Conservation (phyloP, 1,140 invertebrate species). For the Gryllus bimaculatus region DNA sequence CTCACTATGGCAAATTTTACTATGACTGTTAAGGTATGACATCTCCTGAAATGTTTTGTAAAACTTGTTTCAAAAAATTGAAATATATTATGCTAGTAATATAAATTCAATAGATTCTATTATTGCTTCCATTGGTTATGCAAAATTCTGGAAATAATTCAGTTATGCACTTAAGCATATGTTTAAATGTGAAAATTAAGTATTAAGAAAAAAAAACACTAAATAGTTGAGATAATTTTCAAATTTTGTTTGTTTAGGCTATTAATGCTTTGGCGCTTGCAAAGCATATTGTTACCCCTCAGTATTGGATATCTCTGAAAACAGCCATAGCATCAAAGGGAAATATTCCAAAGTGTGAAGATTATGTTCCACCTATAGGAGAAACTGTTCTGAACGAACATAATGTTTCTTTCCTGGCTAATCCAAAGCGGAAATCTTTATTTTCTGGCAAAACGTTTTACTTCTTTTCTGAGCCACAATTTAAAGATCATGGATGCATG, state of each 20-base stretch:
- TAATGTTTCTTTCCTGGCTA: neutral
- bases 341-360: neutral
- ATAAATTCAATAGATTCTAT: too few species aligned
- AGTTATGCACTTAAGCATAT: neutral
- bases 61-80: neutral
- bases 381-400: neutral
- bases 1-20: neutral
- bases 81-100: too few species aligned
- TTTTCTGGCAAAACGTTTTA: neutral
- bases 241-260: neutral
- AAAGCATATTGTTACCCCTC: neutral
- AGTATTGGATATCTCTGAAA: neutral
- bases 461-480: neutral
- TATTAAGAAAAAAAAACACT: neutral
- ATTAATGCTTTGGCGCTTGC: neutral
- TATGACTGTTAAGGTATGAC: neutral
- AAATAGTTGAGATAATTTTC: neutral
- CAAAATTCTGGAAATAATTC: neutral
- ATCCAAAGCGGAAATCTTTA: neutral
- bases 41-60: neutral
- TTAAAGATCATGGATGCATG: neutral
- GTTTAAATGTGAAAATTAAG: neutral
- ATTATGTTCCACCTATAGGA: neutral
- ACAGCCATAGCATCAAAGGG: neutral
- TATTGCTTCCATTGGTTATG: too few species aligned